phyloP scores from a whole-genome alignment of 2,797 vertebrate genomes.

The Iguana delicatissima region DNA sequence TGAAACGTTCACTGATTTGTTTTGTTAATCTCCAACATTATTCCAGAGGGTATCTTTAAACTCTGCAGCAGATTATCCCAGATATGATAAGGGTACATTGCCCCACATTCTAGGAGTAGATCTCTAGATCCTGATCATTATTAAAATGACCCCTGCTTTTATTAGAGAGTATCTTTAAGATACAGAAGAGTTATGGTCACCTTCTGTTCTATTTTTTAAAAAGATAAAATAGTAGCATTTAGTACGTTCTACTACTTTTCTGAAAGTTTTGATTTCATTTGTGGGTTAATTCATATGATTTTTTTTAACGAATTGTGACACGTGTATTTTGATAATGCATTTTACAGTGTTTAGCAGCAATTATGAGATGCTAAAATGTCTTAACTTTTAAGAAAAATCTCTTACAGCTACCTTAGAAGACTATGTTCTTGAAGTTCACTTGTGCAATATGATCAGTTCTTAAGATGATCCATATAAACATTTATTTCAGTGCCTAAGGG shows the following conservation, averaged over 20 bases:
- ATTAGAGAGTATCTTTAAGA: neutral
- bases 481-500: neutral
- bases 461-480: neutral
- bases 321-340: neutral
- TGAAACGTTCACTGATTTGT: neutral
- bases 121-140: no score
- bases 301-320: neutral
- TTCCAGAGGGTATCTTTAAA: no score
- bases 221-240: neutral
- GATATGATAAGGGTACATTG: neutral
- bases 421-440: neutral
- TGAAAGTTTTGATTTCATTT: neutral
- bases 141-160: neutral
- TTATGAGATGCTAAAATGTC: neutral
- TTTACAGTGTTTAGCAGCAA: neutral
- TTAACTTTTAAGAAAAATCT: neutral
- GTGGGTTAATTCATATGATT: neutral
- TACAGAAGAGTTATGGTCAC: neutral
- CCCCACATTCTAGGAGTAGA: neutral
- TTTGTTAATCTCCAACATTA: no score
- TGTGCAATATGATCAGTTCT: neutral
- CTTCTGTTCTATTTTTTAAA: neutral
- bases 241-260: neutral
- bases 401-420: neutral
- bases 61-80: no score